Evolutionary conservation across 2,113 vertebrate genomes (phyloP).

Genomic region (Calyptommatus sinebrachiatus): DNA sequence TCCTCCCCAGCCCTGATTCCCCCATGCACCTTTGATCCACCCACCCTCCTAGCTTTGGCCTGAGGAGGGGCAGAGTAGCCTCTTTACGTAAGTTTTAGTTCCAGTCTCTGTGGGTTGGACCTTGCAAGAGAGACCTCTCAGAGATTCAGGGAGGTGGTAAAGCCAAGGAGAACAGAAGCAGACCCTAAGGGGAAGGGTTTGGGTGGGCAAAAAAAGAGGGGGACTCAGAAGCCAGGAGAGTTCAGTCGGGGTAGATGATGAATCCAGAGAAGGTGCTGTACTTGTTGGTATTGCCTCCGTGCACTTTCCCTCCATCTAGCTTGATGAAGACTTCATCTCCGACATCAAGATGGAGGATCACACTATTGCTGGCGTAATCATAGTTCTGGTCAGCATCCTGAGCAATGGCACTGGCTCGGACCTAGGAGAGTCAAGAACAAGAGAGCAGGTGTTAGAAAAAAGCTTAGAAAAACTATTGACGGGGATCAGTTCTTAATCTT

Average conservation of each 20-base stretch:
- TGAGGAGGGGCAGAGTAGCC: neutral
- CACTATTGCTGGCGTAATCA: constrained; percentile 90
- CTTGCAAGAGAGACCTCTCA: neutral
- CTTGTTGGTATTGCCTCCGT: constrained; percentile 92
- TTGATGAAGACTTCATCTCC: constrained; percentile 91
- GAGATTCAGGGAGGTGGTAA: constrained; percentile 22
- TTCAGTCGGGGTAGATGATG: constrained; percentile 83
- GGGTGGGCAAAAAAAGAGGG: neutral
- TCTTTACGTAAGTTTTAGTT: constrained; percentile 7
- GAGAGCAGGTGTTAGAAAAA: neutral
- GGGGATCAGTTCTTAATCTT: too few species aligned
- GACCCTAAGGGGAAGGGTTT: constrained; percentile 10
- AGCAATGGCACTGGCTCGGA: constrained; percentile 85
- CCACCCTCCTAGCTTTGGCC: constrained; percentile 3
- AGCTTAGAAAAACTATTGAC: too few species aligned
- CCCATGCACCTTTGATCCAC: constrained; percentile 21
- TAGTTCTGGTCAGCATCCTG: constrained; percentile 86
- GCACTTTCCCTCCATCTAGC: constrained; percentile 90
- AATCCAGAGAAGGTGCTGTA: constrained; percentile 95
- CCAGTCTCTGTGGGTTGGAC: neutral
- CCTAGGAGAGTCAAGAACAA: constrained; percentile 60
- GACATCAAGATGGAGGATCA: constrained; percentile 89
- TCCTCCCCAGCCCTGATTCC: constrained; percentile 21
- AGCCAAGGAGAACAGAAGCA: constrained; percentile 27
- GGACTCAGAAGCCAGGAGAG: neutral